Conservation (phyloP, 2,113 vertebrate species). For the Dendrocopos noguchii region DNA sequence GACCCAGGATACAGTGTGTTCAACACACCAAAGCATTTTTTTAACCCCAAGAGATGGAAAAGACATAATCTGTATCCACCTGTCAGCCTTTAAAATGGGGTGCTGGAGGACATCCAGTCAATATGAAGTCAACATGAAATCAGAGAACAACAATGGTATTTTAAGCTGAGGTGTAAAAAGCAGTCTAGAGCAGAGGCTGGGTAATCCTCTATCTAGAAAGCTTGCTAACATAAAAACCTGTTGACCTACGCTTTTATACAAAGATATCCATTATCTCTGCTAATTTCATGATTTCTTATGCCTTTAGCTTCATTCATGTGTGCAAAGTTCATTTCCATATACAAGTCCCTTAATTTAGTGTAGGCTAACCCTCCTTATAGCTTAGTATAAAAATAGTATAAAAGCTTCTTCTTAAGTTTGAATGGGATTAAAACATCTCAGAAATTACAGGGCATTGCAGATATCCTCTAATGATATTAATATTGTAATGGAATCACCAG, state of each 20-base stretch:
- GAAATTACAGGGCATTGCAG: not conserved
- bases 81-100: not conserved
- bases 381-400: not conserved
- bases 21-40: rapidly evolving
- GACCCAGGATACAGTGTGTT: not conserved
- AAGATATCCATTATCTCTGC: not conserved
- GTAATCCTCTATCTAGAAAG: not conserved
- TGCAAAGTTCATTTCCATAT: not conserved
- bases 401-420: not conserved
- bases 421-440: not conserved
- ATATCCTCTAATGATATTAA: not conserved
- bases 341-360: not conserved
- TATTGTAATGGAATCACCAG: not conserved
- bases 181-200: not conserved
- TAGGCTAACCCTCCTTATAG: not conserved
- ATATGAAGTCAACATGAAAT: not conserved
- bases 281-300: not conserved
- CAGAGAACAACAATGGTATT: not conserved
- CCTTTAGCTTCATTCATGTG: not conserved
- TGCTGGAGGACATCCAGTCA: not conserved
- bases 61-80: not conserved
- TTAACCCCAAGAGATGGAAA: not conserved
- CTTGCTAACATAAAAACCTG: rapidly evolving
- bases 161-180: not conserved
- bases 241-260: not conserved